A percentile compares a stretch with the other conserved stretches of the same genome.
phyloP scores from a whole-genome alignment of 2,797 vertebrate species.

The Synaphobranchus kaupii region DNA sequence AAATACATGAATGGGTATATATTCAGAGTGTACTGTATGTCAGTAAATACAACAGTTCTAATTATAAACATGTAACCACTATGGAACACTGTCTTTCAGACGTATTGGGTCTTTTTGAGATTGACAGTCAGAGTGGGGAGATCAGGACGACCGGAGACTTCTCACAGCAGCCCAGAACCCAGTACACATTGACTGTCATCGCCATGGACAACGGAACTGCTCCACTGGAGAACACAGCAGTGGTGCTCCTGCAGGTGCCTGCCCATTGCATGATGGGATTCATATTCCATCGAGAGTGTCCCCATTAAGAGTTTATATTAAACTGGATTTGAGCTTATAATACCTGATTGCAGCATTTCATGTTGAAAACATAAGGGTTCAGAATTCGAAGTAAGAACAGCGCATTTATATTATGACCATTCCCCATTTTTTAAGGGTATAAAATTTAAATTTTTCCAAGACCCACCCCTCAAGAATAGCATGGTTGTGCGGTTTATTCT shows the following conservation, averaged over 20 bases:
- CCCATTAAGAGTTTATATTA: neutral
- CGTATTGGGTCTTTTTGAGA: conserved; percentile 74
- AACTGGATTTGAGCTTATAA: neutral
- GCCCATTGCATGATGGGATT: neutral
- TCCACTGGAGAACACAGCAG: conserved; percentile 71
- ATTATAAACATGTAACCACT: too few species aligned
- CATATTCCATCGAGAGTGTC: neutral
- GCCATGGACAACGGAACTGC: conserved; percentile 78
- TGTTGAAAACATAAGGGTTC: neutral
- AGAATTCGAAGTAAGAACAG: neutral
- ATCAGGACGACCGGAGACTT: conserved; percentile 76
- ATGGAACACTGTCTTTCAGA: conserved; percentile 49
- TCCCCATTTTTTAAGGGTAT: neutral
- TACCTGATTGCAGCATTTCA: neutral
- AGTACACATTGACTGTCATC: conserved; percentile 74
- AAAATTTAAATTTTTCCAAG: neutral
- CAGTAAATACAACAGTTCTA: neutral
- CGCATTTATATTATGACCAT: neutral
- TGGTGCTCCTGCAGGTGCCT: conserved; percentile 82
- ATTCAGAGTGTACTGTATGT: neutral
- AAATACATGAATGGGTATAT: too few species aligned
- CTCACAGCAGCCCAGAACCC: conserved; percentile 55
- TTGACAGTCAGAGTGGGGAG: conserved; percentile 81
- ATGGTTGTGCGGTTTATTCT: neutral
- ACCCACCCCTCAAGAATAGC: neutral